Base-by-base conservation (phyloP, 2,797 vertebrate genomes). In the Phrynocephalus forsythii region DNA sequence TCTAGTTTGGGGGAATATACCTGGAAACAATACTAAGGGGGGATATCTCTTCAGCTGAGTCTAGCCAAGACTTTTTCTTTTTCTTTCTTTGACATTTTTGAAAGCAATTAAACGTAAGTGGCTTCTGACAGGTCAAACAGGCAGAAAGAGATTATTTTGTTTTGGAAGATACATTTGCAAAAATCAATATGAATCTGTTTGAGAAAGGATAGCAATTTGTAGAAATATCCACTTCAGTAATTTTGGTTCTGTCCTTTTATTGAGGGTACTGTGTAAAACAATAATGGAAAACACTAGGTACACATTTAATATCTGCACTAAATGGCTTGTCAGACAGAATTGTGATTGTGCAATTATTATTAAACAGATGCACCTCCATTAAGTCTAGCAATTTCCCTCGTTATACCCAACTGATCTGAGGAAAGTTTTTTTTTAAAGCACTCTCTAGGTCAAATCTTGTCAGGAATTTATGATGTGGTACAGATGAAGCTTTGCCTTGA, bases 131-230 rank as follows among this genome's bases (percentile, higher is more conserved):
- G 86, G 89, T 95, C 86, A 94, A 96, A 95, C 93, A 94, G 95
- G 96, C 93, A 97, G 94, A 95, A 97, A 96, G 90, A 94, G 91
- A 95, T 96, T 96, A 96, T 95, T 63, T 96, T 97, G 89, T 93
- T 81, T 94, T 95, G 93, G 89, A 94, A 96, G 92, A 96, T 93
- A 86, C 89, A 95, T 96, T 97, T 93, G 91, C 91, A 96, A 95
- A 96, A 97, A 96, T 98, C 97, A 97, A 97, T 97, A 96, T 84
- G 92, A 96, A 95, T 96, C 95, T 94, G 97, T 97, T 97, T 96
- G 93, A 92, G 93, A 96, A 97, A 97, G 94, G 95, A 91, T 90
- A 93, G 93, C 92, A 97, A 95, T 96, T 96, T 97, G 93, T 93
- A 94, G 89, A 96, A 97, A 97, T 94, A 95, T 66, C 94, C 83